phyloP scores from a whole-genome alignment of 1,140 invertebrate species.

The Pseudomyrmex flavicornis region DNA sequence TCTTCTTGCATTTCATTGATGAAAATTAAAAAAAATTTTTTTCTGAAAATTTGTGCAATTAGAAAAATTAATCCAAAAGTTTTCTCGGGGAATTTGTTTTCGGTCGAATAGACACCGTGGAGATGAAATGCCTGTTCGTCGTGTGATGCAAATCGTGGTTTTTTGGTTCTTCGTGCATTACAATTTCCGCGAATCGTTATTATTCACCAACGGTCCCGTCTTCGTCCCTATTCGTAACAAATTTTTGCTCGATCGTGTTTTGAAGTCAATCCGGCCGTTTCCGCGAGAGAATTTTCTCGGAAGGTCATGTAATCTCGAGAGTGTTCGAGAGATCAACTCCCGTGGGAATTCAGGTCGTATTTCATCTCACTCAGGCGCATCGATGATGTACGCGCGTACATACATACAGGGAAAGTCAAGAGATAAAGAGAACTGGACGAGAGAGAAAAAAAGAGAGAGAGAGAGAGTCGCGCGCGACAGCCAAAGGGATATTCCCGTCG shows the following conservation, averaged over 20 bases:
- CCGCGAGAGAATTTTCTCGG: slow-evolving; percentile 25
- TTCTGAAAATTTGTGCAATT: too few relatives aligned
- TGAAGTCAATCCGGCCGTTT: slow-evolving; percentile 11
- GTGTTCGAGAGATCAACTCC: slow-evolving; percentile 21
- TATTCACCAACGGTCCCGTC: not conserved
- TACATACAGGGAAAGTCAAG: slow-evolving; percentile 20
- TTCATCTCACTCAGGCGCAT: slow-evolving; percentile 50
- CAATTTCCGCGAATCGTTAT: not conserved
- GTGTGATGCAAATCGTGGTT: not conserved
- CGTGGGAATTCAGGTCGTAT: slow-evolving; percentile 43
- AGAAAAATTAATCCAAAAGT: too few relatives aligned
- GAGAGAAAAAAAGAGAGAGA: too few relatives aligned
- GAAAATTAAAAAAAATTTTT: too few relatives aligned
- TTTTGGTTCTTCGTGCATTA: not conserved
- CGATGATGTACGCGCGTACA: slow-evolving; percentile 21
- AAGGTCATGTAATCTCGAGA: slow-evolving; percentile 5
- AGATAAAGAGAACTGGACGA: slow-evolving; percentile 12
- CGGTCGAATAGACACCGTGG: too few relatives aligned
- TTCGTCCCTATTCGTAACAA: not conserved
- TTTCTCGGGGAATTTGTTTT: too few relatives aligned
- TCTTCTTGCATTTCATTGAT: not conserved
- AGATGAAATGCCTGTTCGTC: too few relatives aligned
- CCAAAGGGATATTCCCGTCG: slow-evolving; percentile 68
- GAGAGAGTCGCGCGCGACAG: slow-evolving; percentile 46
- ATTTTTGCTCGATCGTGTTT: slow-evolving; percentile 19